These are phyloP conservation scores for Chionomys nivalis DNA, from an alignment of 2,113 vertebrate genomes.

Conservation along the genomic window DNA sequence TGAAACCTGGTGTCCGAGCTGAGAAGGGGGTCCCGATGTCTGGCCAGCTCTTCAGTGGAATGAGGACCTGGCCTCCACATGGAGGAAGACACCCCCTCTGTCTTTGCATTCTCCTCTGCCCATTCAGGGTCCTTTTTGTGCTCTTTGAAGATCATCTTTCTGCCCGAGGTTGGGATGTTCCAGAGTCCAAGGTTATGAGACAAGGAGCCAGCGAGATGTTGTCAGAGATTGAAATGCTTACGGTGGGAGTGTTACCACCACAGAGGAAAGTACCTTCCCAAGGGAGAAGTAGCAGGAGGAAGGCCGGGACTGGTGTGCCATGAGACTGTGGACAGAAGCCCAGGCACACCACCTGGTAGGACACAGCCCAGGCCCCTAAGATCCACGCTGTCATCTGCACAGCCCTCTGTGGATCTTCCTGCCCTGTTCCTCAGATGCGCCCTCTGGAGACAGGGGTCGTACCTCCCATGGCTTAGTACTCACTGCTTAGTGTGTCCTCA, in stretches of 20 bases:
- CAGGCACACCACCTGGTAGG: background rate
- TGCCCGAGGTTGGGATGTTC: background rate
- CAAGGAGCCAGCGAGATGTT: background rate
- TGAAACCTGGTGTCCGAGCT: background rate
- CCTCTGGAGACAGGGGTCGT: background rate
- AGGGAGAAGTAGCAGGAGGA: background rate
- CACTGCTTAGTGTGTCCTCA: background rate
- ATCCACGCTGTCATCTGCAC: background rate
- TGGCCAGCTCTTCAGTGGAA: background rate
- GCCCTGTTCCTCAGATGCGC: background rate
- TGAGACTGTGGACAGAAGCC: background rate
- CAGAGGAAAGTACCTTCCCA: background rate
- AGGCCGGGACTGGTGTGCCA: background rate
- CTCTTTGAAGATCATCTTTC: background rate
- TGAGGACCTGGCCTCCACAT: background rate
- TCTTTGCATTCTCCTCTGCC: accelerated
- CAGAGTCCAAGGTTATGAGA: background rate
- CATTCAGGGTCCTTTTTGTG: background rate
- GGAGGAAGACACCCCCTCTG: background rate
- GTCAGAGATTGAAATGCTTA: background rate
- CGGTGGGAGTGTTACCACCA: accelerated
- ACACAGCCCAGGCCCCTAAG: background rate
- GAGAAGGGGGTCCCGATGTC: background rate
- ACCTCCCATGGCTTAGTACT: background rate
- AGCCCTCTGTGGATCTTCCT: background rate